Evolutionary conservation across 2,797 vertebrate genomes (phyloP), one percentile per base, ranked within the genome.

Genomic region (Lagocephalus sceleratus): DNA sequence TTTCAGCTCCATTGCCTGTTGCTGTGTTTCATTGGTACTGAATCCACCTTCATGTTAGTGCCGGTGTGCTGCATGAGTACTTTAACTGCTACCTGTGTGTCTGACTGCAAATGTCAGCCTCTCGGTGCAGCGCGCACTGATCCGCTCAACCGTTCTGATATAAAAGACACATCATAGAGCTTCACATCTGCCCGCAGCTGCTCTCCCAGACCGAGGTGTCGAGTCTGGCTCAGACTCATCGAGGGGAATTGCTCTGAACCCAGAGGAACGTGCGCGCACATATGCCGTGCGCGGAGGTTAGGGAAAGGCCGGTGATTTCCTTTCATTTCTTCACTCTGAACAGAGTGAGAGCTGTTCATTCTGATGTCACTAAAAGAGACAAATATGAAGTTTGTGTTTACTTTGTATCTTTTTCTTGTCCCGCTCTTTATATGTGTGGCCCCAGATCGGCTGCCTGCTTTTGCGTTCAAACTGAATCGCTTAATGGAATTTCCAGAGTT

Each of bases 171-270:
- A 75, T 72, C 58, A 66, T 32, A 42, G 64, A 62, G 58, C 58
- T 63, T 61, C 63, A 69, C 79, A 81, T 84, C 75, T 79, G 79
- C 57, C 67, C 25, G 20, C 79, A 78, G 72, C 67, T 82, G 73
- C 60, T 80, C 52, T 56, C 61, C 60, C 68, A 75, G 67, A 72
- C 59, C 42, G 60, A 72, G 68, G 70, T 71, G 66, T 82, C 71
- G 68, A 73, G 44, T 66, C 69, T 54, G 62, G 61, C 65, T 78
- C 57, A 46, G 50, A 43, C 56, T 66, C 60, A 56, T 26, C 0
- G 7, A 8, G 44, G 61, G 71, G 66, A n/a, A 63, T 55, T 40
- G 46, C 42, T 46, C 20, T 57, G 23, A 71, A 52, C 54, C 50
- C 41, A 63, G 17, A 51, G 47, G 51, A 25, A 45, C 9, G 39